Conservation (phyloP, 2,113 vertebrate species). For the Mohoua ochrocephala region DNA sequence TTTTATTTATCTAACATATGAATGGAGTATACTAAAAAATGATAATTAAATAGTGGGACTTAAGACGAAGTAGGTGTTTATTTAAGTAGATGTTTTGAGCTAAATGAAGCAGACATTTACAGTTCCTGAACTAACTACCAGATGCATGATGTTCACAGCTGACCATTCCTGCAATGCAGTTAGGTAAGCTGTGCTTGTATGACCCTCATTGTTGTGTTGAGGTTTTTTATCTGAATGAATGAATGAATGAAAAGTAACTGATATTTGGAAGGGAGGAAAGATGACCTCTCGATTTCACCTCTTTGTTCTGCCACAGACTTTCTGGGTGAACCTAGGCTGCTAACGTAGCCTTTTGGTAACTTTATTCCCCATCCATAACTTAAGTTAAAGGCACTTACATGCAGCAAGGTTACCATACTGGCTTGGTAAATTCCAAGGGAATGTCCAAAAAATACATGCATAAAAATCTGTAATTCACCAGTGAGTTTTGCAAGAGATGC, state of each 20-base stretch:
- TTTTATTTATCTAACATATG: background rate
- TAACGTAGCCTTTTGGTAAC: background rate
- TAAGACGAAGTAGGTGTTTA: background rate
- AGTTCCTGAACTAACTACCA: background rate
- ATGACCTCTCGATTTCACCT: background rate
- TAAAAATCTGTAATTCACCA: background rate
- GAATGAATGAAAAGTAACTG: background rate
- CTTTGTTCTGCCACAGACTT: background rate
- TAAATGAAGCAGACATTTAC: background rate
- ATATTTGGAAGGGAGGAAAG: background rate
- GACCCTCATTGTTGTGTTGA: background rate
- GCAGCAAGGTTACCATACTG: background rate
- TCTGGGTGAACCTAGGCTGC: background rate
- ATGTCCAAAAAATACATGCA: background rate
- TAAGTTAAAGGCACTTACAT: background rate
- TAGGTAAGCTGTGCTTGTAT: background rate
- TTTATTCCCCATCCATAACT: background rate
- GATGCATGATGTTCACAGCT: background rate
- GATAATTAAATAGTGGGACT: background rate
- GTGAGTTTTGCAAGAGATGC: background rate
- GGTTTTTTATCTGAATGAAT: background rate
- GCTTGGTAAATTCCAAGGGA: background rate
- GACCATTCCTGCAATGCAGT: background rate
- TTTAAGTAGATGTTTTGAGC: background rate
- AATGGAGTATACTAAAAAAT: background rate